These are phyloP conservation scores for Pangasius mekongensis DNA, from an alignment of 2,797 vertebrate genomes.

Conservation along the genomic window DNA sequence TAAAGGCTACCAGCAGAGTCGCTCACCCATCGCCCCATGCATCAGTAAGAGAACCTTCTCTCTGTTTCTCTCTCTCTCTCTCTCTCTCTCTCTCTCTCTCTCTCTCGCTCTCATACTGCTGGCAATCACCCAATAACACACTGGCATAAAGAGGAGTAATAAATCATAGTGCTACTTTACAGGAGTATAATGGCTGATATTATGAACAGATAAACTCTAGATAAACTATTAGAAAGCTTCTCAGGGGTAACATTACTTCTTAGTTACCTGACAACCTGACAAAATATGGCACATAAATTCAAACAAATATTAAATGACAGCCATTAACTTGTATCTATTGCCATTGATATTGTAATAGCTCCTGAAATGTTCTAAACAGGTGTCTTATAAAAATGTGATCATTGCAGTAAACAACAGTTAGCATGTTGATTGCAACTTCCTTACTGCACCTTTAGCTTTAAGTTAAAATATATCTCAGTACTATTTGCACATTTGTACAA, in stretches of 20 bases:
- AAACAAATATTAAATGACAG: slow-evolving; percentile 11
- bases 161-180: slow-evolving; percentile 8
- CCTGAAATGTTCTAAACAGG: neutral
- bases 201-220: neutral
- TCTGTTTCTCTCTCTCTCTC: neutral
- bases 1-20: slow-evolving; percentile 97
- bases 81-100: neutral
- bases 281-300: neutral
- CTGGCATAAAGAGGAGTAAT: neutral
- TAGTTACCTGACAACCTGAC: neutral
- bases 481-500: slow-evolving; percentile 1
- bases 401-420: neutral
- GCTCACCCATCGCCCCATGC: slow-evolving; percentile 94
- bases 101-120: neutral
- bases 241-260: slow-evolving; percentile 1
- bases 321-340: neutral
- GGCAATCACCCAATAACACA: neutral
- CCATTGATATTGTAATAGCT: neutral
- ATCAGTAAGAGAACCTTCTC: slow-evolving; percentile 81
- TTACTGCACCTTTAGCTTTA: neutral
- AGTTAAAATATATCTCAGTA: neutral
- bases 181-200: neutral
- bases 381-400: neutral
- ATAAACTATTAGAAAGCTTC: neutral
- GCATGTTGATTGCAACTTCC: neutral